Percentiles rank a stretch among this genome's conserved stretches.
phyloP scores from a whole-genome alignment of 2,113 vertebrate genomes.

The Rhea pennata region DNA sequence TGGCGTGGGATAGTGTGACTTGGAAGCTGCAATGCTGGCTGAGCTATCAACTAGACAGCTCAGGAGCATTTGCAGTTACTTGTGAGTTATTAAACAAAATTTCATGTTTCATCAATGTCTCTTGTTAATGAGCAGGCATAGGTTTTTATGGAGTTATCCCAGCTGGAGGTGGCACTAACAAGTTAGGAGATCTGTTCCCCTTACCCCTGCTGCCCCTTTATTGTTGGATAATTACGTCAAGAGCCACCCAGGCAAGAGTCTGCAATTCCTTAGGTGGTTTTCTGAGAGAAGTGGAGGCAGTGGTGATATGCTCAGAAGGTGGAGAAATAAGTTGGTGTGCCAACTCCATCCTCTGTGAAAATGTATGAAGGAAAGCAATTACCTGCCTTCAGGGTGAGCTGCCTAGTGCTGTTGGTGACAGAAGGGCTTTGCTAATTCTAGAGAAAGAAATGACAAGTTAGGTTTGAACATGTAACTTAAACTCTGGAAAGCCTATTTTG shows the following conservation, averaged over 20 bases:
- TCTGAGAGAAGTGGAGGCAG: background rate
- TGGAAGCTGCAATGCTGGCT: background rate
- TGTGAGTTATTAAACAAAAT: background rate
- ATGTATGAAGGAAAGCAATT: fast-evolving
- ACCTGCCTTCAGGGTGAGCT: background rate
- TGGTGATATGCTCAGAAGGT: background rate
- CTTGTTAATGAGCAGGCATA: background rate
- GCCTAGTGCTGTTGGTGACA: background rate
- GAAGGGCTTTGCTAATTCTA: background rate
- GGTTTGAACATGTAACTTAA: background rate
- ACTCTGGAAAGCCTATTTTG: background rate
- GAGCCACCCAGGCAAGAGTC: background rate
- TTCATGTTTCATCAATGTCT: background rate
- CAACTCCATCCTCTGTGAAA: background rate
- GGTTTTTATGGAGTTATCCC: background rate
- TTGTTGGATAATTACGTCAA: background rate
- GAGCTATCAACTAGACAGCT: background rate
- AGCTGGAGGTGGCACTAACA: background rate
- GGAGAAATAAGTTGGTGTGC: background rate
- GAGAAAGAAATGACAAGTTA: background rate
- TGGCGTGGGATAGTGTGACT: background rate
- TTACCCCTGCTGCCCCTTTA: background rate
- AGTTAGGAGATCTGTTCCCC: background rate
- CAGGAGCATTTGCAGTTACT: background rate
- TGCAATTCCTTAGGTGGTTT: background rate